Evolutionary conservation across 2,113 vertebrate species (phyloP).

Genomic region (Paramisgurnus dabryanus): DNA sequence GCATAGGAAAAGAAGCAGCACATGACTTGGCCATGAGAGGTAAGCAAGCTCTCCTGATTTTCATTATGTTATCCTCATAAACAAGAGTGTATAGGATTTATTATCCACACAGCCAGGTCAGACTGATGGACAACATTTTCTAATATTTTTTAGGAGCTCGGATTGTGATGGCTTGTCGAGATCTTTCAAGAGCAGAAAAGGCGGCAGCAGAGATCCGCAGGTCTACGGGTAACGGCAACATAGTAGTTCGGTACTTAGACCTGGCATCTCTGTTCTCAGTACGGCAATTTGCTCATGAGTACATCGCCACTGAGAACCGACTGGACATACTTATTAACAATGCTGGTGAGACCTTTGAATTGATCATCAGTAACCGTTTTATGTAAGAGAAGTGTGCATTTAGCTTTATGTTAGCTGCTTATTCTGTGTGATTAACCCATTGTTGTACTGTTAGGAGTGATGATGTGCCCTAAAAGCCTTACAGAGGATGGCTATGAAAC

Average conservation of each 20-base stretch:
- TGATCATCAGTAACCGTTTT: too few relatives aligned
- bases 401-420: background rate
- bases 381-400: background rate
- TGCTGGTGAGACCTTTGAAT: constrained; percentile 62
- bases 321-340: constrained; percentile 78
- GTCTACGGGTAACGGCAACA: constrained; percentile 70
- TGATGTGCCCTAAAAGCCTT: constrained; percentile 56
- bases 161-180: constrained; percentile 77
- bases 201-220: constrained; percentile 67
- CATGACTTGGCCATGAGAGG: constrained; percentile 74
- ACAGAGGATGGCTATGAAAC: constrained; percentile 56
- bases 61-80: background rate
- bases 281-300: constrained; percentile 70
- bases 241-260: constrained; percentile 73
- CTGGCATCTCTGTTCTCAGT: constrained; percentile 68
- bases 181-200: constrained; percentile 65
- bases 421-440: background rate
- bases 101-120: background rate
- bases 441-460: constrained; percentile 66
- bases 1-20: constrained; percentile 78
- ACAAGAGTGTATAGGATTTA: background rate
- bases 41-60: constrained; percentile 37
- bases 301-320: constrained; percentile 65
- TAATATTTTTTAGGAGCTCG: constrained; percentile 58
- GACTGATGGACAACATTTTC: background rate